Conservation (phyloP, 2,797 vertebrate species). For the Hoplostethus mediterraneus region DNA sequence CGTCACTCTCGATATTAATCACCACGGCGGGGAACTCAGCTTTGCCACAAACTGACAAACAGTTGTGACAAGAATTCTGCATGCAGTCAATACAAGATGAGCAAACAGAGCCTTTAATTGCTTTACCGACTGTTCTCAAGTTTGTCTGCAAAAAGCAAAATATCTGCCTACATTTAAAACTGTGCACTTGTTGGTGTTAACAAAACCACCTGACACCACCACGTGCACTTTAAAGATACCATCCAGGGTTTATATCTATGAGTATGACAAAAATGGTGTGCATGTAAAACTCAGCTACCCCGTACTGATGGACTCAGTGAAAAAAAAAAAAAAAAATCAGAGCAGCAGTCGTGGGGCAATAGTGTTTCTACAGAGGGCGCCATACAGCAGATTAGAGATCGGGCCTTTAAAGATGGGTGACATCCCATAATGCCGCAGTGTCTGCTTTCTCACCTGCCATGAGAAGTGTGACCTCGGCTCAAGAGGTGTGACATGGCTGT, state of each 20-base stretch:
- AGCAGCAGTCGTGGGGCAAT: background rate
- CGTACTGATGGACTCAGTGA: background rate
- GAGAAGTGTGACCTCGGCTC: conserved; percentile 47
- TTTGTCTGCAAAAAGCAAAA: conserved; percentile 7
- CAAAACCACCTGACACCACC: too few relatives aligned
- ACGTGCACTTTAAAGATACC: too few relatives aligned
- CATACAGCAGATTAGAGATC: background rate
- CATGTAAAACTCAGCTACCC: too few relatives aligned
- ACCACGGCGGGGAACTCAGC: conserved; percentile 52
- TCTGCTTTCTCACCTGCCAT: conserved; percentile 42
- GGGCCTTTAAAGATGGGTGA: conserved; percentile 13
- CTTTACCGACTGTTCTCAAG: background rate
- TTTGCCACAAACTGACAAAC: conserved; percentile 57
- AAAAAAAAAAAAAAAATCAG: background rate
- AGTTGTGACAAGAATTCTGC: conserved; percentile 47
- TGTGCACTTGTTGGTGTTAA: background rate
- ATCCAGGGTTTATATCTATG: too few relatives aligned
- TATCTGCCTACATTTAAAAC: background rate
- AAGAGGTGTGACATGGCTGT: conserved; percentile 49
- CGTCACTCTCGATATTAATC: conserved; percentile 70
- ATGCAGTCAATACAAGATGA: background rate
- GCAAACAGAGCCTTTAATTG: conserved; percentile 25
- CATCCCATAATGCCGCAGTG: conserved; percentile 15
- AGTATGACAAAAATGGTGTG: too few relatives aligned
- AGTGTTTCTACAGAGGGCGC: background rate